Evolutionary conservation across 1,140 invertebrate genomes (phyloP), one percentile per base, ranked within the genome.

Genomic region (Apis dorsata): DNA sequence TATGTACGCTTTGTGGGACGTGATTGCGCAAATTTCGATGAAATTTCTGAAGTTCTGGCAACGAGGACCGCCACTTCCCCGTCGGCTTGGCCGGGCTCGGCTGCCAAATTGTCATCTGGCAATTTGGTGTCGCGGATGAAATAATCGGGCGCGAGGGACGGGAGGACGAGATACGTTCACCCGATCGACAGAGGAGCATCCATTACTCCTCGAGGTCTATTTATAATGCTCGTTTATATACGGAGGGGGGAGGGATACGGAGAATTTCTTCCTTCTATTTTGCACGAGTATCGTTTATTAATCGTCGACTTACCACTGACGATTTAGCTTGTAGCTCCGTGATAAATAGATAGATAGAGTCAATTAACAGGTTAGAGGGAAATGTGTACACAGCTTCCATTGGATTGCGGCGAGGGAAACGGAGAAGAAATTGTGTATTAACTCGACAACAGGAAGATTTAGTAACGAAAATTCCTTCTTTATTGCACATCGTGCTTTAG

Each of bases 81-180:
- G 34, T 1, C 12, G 7, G 5, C 21, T 24, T 62, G 73, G 73
- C 73, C n/a, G 59, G 44, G 59, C n/a, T 28, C 10, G 1, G 24
- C 44, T 76, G 74, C 74, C 60, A 76, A 76, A 76, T 76, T 60
- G 74, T 53, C 60, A 63, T 65, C 74, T 75, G 73, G 73, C 70
- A 19, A 7, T 34, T 11, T 44, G 34, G 34, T 44, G 34, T 44
- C 9, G 44, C n/a, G n/a, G 49, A 76, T 60, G 74, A 53, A 63
- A 76, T 76, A 76, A 76, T 76, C 60, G 74, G 2, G n/a, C 59
- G n/a, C 0, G 59, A 76, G 28, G 28, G 21, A 12, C 8, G 59
- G 59, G 13, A 21, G 24, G 28, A 11, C 8, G 59, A 34, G 13
- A 21, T 49, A 53, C 10, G 55, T 28, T 63, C 49, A 28, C 5